Percentiles rank a stretch among this genome's conserved stretches.
Evolutionary conservation across 2,888 invertebrate genomes (phyloP).

Genomic region (Cryptophagus acutangulus): DNA sequence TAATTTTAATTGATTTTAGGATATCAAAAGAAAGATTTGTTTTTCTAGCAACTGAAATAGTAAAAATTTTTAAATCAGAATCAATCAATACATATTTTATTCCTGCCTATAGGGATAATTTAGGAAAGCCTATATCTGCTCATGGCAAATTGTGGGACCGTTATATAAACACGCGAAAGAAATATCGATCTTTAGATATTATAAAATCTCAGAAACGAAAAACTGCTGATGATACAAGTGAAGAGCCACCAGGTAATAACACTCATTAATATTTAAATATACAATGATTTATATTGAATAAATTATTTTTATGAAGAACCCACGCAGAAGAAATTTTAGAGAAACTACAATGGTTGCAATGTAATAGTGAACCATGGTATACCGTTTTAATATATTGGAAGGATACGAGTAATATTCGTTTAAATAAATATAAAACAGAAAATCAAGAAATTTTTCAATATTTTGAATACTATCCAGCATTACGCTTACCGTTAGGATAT

Average conservation of each 20-base stretch:
- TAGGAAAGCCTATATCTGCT: background rate
- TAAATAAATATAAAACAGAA: background rate
- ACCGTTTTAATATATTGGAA: background rate
- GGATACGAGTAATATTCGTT: background rate
- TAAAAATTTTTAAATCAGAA: background rate
- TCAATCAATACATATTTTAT: background rate
- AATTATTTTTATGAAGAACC: background rate
- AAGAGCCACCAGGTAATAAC: background rate
- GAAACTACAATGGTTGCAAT: background rate
- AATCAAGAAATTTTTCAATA: background rate
- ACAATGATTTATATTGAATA: background rate
- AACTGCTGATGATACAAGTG: background rate
- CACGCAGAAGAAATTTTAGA: conserved; percentile 1
- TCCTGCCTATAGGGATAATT: background rate
- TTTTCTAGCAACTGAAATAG: background rate
- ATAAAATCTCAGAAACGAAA: background rate
- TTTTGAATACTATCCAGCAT: background rate
- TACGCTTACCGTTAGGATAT: conserved; percentile 1
- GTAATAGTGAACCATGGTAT: background rate
- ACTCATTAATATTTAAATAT: background rate
- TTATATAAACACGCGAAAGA: background rate
- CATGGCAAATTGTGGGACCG: conserved; percentile 5
- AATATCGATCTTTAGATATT: conserved; percentile 2
- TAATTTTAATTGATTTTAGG: no score
- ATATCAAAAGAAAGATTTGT: background rate